Percentiles rank a stretch among this genome's conserved stretches.
Conservation (phyloP, 2,888 invertebrate genomes). For the Apoda limacodes region DNA sequence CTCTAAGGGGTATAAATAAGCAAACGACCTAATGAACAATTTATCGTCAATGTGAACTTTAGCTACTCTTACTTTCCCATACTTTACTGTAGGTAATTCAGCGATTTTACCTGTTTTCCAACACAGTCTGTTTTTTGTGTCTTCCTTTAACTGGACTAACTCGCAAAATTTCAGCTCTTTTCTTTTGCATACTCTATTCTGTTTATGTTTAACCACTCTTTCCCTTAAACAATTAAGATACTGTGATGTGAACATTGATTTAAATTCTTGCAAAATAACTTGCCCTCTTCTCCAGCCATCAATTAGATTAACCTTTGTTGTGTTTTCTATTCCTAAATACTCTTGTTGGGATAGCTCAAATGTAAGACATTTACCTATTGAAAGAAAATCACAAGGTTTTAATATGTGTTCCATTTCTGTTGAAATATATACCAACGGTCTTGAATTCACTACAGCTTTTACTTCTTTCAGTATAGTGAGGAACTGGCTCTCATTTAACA, state of each 20-base stretch:
- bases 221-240: not conserved
- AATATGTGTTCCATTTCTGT: slow-evolving; percentile 7
- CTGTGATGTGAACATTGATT: not conserved
- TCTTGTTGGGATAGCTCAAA: not conserved
- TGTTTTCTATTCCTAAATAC: not conserved
- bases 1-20: too few species aligned
- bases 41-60: too few species aligned
- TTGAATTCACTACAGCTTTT: slow-evolving; percentile 10
- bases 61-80: too few species aligned
- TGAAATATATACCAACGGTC: slow-evolving; percentile 8
- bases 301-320: not conserved
- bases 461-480: slow-evolving; percentile 13
- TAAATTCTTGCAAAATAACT: not conserved
- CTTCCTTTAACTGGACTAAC: too few species aligned
- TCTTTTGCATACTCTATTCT: too few species aligned
- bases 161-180: too few species aligned
- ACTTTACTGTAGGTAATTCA: too few species aligned
- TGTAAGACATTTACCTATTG: not conserved
- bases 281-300: not conserved
- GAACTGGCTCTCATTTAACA: slow-evolving; percentile 9
- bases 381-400: slow-evolving; percentile 6
- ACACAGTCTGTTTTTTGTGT: too few species aligned
- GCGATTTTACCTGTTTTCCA: too few species aligned
- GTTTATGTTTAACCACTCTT: too few species aligned
- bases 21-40: too few species aligned